Percentiles rank a stretch among this genome's conserved stretches.
Evolutionary conservation across 2,113 vertebrate genomes (phyloP).

Genomic region (Sander vitreus): DNA sequence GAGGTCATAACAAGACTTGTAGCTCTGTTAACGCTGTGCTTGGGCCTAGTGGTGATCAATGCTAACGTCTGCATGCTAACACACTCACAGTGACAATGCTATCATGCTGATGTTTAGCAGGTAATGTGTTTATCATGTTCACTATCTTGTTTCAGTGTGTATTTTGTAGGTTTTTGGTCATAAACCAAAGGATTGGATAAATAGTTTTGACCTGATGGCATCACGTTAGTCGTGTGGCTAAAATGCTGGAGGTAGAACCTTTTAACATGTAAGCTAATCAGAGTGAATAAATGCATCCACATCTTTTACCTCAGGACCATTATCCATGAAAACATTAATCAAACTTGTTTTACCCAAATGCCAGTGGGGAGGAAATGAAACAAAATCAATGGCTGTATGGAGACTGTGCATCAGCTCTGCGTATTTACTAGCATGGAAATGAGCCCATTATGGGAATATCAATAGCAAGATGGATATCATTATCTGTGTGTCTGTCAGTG

Average conservation of each 20-base stretch:
- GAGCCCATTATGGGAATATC: slow-evolving; percentile 49
- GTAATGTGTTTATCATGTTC: neutral
- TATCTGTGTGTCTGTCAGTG: slow-evolving; percentile 33
- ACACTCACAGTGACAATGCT: neutral
- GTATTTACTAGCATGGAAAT: slow-evolving; percentile 48
- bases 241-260: neutral
- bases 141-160: neutral
- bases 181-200: neutral
- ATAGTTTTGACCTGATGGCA: neutral
- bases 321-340: slow-evolving; percentile 48
- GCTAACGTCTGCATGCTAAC: neutral
- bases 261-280: slow-evolving; percentile 15
- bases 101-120: neutral
- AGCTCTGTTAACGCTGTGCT: too few relatives aligned
- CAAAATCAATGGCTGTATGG: slow-evolving; percentile 48
- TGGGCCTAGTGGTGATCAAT: too few relatives aligned
- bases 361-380: slow-evolving; percentile 23
- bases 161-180: neutral
- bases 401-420: slow-evolving; percentile 15
- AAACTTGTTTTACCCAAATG: slow-evolving; percentile 28
- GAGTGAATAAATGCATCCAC: slow-evolving; percentile 14
- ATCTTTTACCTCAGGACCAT: neutral
- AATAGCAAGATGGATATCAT: slow-evolving; percentile 50
- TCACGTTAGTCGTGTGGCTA: neutral
- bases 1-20: too few relatives aligned